Conservation (phyloP, 2,113 vertebrate species). For the Pyrgilauda ruficollis region DNA sequence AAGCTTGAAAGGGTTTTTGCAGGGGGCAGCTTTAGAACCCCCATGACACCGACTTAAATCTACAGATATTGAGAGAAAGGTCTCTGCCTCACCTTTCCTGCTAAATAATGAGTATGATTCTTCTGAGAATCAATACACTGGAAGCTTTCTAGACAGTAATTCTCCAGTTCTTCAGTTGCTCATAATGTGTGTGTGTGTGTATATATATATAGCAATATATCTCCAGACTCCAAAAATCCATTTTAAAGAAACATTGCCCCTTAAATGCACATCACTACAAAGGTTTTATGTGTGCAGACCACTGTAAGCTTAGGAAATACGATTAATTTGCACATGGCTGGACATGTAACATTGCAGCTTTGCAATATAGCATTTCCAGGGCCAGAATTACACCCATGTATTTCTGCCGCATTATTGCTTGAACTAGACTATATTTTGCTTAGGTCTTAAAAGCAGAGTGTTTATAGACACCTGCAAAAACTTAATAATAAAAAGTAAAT, state of each 20-base stretch:
- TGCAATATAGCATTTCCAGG: background rate
- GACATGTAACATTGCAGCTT: background rate
- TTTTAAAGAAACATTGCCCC: background rate
- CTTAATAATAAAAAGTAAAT: background rate
- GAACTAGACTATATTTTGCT: background rate
- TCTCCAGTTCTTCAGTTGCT: background rate
- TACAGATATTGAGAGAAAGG: background rate
- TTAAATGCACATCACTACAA: background rate
- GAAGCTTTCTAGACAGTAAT: slow-evolving; percentile 34
- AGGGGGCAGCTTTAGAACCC: background rate
- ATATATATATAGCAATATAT: background rate
- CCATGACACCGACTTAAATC: background rate
- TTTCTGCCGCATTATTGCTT: background rate
- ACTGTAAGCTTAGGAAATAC: background rate
- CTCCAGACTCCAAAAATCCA: background rate
- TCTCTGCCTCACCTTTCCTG: background rate
- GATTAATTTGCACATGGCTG: background rate
- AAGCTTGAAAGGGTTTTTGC: slow-evolving; percentile 8
- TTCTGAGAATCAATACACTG: slow-evolving; percentile 30
- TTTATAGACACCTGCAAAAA: background rate
- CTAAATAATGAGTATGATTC: slow-evolving; percentile 12
- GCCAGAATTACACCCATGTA: background rate
- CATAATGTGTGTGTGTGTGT: background rate
- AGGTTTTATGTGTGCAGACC: background rate
- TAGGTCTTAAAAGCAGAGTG: background rate